A percentile compares a stretch with the other conserved stretches of the same genome.
Conservation (phyloP, 2,797 vertebrate species). For the Hephaestus fuliginosus region DNA sequence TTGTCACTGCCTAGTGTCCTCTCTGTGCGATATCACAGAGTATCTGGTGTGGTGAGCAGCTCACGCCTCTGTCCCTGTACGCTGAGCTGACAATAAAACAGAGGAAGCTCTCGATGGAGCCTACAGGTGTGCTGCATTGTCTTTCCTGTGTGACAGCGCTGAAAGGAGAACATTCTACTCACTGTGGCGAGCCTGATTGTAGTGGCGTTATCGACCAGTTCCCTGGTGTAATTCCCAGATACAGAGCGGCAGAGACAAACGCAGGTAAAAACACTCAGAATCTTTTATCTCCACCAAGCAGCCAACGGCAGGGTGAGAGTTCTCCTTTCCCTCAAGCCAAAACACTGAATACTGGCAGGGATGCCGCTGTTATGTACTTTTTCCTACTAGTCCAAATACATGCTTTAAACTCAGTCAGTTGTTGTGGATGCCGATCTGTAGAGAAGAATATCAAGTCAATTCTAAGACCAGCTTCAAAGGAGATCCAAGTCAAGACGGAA, state of each 20-base stretch:
- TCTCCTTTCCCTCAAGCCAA: slow-evolving; percentile 79
- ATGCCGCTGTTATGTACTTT: slow-evolving; percentile 46
- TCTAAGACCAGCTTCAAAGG: slow-evolving; percentile 37
- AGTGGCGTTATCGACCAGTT: slow-evolving; percentile 84
- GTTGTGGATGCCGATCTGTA: slow-evolving; percentile 36
- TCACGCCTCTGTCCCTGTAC: slow-evolving; percentile 53
- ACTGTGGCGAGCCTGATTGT: slow-evolving; percentile 86
- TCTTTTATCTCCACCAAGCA: slow-evolving; percentile 87
- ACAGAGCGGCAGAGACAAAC: slow-evolving; percentile 68
- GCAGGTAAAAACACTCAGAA: slow-evolving; percentile 73
- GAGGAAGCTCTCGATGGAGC: slow-evolving; percentile 70
- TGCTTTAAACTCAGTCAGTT: slow-evolving; percentile 33
- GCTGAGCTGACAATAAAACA: slow-evolving; percentile 69
- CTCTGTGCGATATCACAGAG: slow-evolving; percentile 30
- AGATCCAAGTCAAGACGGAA: slow-evolving; percentile 40
- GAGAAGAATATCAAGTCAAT: slow-evolving; percentile 38
- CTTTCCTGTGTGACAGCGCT: slow-evolving; percentile 82
- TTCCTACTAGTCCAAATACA: slow-evolving; percentile 39
- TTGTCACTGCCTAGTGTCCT: slow-evolving; percentile 10
- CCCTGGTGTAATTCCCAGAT: slow-evolving; percentile 83
- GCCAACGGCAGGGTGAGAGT: slow-evolving; percentile 81
- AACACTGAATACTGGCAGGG: slow-evolving; percentile 64
- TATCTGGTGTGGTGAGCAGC: slow-evolving; percentile 43
- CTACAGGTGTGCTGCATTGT: slow-evolving; percentile 85
- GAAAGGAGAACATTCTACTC: slow-evolving; percentile 84